Evolutionary conservation across 2,113 vertebrate species (phyloP), one percentile per base, ranked within the genome.

Genomic region (Catagonus wagneri): DNA sequence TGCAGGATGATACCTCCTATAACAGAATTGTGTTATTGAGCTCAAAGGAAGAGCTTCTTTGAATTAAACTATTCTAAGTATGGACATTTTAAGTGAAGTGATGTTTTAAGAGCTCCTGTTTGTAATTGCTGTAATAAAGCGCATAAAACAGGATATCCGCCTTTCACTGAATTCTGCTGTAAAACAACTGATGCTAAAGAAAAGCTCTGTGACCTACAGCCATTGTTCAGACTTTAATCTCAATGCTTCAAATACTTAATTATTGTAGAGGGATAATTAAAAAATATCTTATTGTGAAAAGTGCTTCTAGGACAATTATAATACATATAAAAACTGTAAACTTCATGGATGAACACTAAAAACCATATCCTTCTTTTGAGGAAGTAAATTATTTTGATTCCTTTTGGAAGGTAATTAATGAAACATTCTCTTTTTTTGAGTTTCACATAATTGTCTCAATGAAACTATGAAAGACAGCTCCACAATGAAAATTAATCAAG

Each of bases 401-500:
- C 10, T 85, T 89, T 69, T n/a, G 22, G 14, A 95, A 93, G 58
- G 63, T 16, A 87, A 81, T 88, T 87, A 90, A 96, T 71, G 16
- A 85, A 83, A 92, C 25, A 83, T 32, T 74, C 4, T 74, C 4
- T 39, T 66, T 65, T 93, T 27, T 44, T 56, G 66, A 72, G 29
- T 39, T 36, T 60, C 23, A 54, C 61, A 60, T 66, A 89, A 92
- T 52, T 86, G 10, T 44, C 22, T 89, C 69, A 78, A 61, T 52
- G 23, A 93, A 97, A 89, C 34, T 66, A 32, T 52, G 50, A 63
- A 93, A 95, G 34, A 22, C 3, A 92, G 68, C 7, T 76, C 88
- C 88, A 75, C 44, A 91, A 92, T 74, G 69, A 80, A 97, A 96
- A 89, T 14, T 50, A 93, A 94, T 65, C 66, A 81, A 75, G 60